Evolutionary conservation across 2,113 vertebrate genomes (phyloP), one percentile per base, ranked within the genome.

Genomic region (Mormyrus iriodes): DNA sequence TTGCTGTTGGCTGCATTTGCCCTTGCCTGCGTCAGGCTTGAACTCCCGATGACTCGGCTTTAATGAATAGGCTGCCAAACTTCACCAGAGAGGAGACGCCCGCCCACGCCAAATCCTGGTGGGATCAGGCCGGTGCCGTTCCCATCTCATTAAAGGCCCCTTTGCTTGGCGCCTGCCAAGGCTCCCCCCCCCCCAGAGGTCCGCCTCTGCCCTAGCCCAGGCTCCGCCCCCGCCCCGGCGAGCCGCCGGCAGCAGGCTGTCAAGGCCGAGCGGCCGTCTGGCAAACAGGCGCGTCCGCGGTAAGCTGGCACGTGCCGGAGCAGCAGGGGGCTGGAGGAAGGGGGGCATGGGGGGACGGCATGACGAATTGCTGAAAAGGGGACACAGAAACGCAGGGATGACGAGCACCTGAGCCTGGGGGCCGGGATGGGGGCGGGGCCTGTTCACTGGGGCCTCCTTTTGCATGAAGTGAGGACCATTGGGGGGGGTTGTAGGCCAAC

Each of bases 301-400:
- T 93, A 96, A 96, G 94, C 96, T 94, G 97, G 97, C 98, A 98
- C 97, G 97, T 98, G 98, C 96, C 96, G 95, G 95, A 97, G 96
- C 98, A 97, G 97, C 96, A 94, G 97, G 97, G 95, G 95, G 95
- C 90, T 95, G 87, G 91, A 97, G 97, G 95, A 94, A 95, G 58
- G 58, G 58, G 24, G 58, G 24, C n/a, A 2, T 10, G 58, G 90
- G 95, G 86, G 92, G 89, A 90, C 91, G 94, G 94, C 97, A 96
- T 99, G 98, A 99, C 98, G 97, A 98, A 99, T 97, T 92, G 95
- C 96, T 98, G 95, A 97, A 97, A 98, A 95, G 95, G 95, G 95
- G 95, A 95, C 94, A 93, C 92, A 95, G 95, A 94, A 95, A 97
- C 96, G 95, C 92, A 90, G 92, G 94, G 6, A 95, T 95, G 97